phyloP scores from a whole-genome alignment of 2,888 invertebrate genomes.

The Lepidocyrtinus sp. region DNA sequence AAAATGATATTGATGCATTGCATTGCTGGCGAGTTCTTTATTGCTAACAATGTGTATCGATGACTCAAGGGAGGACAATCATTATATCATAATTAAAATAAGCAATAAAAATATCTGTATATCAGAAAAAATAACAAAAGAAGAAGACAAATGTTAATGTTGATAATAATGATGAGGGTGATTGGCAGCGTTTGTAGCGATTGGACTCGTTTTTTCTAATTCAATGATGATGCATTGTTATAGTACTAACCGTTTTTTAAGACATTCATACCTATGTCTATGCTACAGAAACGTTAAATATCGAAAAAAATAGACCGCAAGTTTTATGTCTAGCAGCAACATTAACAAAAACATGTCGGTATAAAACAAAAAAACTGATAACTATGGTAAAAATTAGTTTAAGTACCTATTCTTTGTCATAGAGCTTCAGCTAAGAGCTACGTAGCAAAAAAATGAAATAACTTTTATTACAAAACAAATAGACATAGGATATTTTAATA shows the following conservation, averaged over 20 bases:
- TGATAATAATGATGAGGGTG: neutral
- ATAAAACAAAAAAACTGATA: neutral
- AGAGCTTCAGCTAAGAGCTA: too few species aligned
- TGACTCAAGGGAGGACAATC: conserved; percentile 10
- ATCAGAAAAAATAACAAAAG: neutral
- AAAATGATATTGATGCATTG: conserved; percentile 1
- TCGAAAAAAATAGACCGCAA: too few species aligned
- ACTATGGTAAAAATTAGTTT: neutral
- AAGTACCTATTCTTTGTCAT: neutral
- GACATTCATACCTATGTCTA: neutral
- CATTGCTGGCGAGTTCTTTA: neutral
- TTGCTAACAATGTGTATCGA: conserved; percentile 4
- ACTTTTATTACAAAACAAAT: neutral
- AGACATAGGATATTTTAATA: neutral
- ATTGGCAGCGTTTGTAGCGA: neutral
- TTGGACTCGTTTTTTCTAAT: neutral
- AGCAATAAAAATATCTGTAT: neutral
- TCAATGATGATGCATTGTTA: neutral
- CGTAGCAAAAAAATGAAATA: neutral
- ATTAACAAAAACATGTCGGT: neutral
- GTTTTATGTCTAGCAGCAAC: neutral
- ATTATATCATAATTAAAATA: neutral
- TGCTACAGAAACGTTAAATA: neutral
- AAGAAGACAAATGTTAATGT: neutral
- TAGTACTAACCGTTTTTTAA: neutral